Percentiles rank a stretch among this genome's conserved stretches.
Evolutionary conservation across 2,888 invertebrate genomes (phyloP).

Genomic region (Gari tellinella): DNA sequence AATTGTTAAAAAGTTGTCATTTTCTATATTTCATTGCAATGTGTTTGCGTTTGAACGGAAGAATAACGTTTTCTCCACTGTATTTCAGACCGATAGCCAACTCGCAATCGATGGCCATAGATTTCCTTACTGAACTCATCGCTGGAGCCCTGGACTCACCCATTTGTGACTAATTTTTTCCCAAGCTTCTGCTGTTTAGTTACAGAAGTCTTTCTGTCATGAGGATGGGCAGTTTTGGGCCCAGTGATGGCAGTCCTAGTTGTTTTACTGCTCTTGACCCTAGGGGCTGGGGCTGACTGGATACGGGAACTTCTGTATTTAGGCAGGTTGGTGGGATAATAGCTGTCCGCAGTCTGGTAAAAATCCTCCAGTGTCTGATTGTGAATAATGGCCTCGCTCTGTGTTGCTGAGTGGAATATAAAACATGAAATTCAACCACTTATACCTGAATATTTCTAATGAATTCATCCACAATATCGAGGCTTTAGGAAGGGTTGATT

Average conservation of each 20-base stretch:
- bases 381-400: slow-evolving; percentile 50
- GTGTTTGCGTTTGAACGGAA: too few species aligned
- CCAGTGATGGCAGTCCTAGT: slow-evolving; percentile 5
- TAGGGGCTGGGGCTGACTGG: slow-evolving; percentile 56
- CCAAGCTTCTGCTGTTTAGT: slow-evolving; percentile 48
- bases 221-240: slow-evolving; percentile 26
- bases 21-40: too few species aligned
- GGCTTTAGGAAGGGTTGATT: background rate
- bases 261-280: slow-evolving; percentile 39
- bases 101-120: too few species aligned
- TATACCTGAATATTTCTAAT: background rate
- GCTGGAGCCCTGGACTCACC: too few species aligned
- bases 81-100: too few species aligned
- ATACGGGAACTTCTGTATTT: slow-evolving; percentile 59
- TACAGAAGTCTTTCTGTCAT: slow-evolving; percentile 16
- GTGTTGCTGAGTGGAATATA: slow-evolving; percentile 18
- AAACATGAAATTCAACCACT: too few species aligned
- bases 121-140: too few species aligned
- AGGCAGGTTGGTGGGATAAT: slow-evolving; percentile 67
- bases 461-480: background rate
- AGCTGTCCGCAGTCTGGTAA: slow-evolving; percentile 73
- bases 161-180: slow-evolving; percentile 48
- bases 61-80: too few species aligned
- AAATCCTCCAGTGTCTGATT: slow-evolving; percentile 77
- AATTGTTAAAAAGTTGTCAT: too few species aligned